A percentile compares a stretch with the other conserved stretches of the same genome.
phyloP scores from a whole-genome alignment of 2,888 invertebrate genomes.

The Chalcis sispes region DNA sequence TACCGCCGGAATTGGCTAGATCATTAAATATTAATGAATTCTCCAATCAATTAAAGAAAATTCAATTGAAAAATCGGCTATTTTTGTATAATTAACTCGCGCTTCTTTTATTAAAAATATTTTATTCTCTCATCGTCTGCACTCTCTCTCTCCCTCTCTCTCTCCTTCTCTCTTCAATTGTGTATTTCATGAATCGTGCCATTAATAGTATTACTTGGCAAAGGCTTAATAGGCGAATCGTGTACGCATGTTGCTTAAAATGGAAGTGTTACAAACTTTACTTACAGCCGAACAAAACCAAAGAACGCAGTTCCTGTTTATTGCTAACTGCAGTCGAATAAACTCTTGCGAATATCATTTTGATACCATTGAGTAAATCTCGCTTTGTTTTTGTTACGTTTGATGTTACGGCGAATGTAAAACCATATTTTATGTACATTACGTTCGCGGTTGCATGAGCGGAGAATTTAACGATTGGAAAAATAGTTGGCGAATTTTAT shows the following conservation, averaged over 20 bases:
- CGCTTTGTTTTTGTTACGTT: neutral
- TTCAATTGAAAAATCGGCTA: neutral
- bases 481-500: no score
- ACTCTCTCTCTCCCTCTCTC: no score
- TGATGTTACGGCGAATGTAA: neutral
- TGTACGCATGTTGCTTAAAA: conserved; percentile 38
- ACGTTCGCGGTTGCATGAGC: no score
- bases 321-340: neutral
- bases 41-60: no score
- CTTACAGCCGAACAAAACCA: conserved; percentile 25
- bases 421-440: no score
- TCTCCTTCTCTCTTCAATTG: conserved; percentile 59
- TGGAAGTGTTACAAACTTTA: conserved; percentile 32
- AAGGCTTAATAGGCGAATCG: conserved; percentile 49
- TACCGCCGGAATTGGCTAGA: no score
- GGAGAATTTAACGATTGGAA: no score
- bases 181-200: conserved; percentile 56
- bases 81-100: conserved; percentile 43
- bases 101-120: conserved; percentile 34
- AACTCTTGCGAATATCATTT: neutral
- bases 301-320: conserved; percentile 19
- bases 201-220: conserved; percentile 37
- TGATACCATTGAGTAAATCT: neutral
- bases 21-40: no score
- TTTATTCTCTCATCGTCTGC: no score